Evolutionary conservation across 2,113 vertebrate species (phyloP).

Genomic region (Aramus guarauna): DNA sequence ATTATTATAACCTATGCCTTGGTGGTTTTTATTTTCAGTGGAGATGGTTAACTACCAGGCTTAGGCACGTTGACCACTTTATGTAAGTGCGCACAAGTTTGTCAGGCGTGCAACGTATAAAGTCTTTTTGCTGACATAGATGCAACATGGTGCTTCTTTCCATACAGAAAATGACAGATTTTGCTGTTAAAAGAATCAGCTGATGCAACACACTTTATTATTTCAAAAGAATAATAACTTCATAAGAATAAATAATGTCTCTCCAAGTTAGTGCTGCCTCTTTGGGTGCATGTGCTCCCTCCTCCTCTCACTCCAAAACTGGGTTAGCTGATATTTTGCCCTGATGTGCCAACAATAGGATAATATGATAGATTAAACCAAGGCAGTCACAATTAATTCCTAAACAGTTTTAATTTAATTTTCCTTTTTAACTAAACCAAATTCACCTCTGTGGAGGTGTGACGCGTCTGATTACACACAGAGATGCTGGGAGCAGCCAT

Average conservation of each 20-base stretch:
- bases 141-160: neutral
- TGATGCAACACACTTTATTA: neutral
- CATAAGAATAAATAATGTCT: neutral
- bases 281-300: neutral
- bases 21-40: neutral
- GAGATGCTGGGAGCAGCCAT: neutral
- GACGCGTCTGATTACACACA: slow-evolving; percentile 69
- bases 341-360: slow-evolving; percentile 19
- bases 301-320: neutral
- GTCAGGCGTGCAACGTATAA: neutral
- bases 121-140: neutral
- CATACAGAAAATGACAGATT: neutral
- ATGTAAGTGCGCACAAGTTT: neutral
- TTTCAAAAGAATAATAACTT: slow-evolving; percentile 1
- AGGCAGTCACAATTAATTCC: slow-evolving; percentile 62
- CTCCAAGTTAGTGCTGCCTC: neutral
- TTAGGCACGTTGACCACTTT: neutral
- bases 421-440: slow-evolving; percentile 70
- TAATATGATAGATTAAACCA: slow-evolving; percentile 67
- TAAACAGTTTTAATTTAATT: slow-evolving; percentile 74
- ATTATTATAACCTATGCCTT: neutral
- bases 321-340: slow-evolving; percentile 38
- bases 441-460: slow-evolving; percentile 68
- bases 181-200: neutral
- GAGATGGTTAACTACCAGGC: neutral